These are phyloP conservation scores for Melanophora roralis DNA, from an alignment of 2,888 invertebrate genomes.

Conservation along the genomic window DNA sequence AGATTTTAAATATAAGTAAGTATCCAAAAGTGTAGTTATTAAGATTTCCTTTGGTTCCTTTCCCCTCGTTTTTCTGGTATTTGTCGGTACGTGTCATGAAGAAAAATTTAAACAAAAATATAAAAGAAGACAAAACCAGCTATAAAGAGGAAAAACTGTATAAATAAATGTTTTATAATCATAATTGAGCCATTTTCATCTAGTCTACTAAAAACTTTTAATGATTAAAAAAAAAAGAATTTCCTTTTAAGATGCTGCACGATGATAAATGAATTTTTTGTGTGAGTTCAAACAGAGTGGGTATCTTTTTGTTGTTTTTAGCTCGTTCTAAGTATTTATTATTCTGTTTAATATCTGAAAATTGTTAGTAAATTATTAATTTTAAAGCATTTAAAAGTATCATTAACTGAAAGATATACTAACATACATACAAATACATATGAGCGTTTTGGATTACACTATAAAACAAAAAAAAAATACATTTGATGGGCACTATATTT, in stretches of 20 bases:
- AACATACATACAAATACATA: no score
- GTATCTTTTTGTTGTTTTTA: no score
- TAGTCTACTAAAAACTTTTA: slow-evolving; percentile 35
- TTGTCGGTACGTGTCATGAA: slow-evolving; percentile 48
- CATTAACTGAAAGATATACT: not conserved
- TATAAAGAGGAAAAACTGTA: not conserved
- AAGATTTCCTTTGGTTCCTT: not conserved
- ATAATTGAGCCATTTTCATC: slow-evolving; percentile 47
- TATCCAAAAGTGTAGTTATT: slow-evolving; percentile 3
- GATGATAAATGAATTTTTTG: slow-evolving; percentile 8
- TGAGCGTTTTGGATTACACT: no score
- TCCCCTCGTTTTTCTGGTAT: not conserved
- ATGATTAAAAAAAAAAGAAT: slow-evolving; percentile 34
- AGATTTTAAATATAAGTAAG: not conserved
- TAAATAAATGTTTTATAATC: slow-evolving; percentile 6
- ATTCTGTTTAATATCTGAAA: not conserved
- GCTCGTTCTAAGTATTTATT: not conserved
- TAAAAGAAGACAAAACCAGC: not conserved
- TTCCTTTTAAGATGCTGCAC: not conserved
- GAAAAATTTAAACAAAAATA: slow-evolving; percentile 16
- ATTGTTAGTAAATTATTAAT: not conserved
- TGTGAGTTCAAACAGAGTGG: not conserved
- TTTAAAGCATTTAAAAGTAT: not conserved
- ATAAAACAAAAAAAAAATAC: no score
- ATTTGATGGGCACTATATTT: no score